Evolutionary conservation across 2,113 vertebrate genomes (phyloP).

Genomic region (Rhabdornis inornatus): DNA sequence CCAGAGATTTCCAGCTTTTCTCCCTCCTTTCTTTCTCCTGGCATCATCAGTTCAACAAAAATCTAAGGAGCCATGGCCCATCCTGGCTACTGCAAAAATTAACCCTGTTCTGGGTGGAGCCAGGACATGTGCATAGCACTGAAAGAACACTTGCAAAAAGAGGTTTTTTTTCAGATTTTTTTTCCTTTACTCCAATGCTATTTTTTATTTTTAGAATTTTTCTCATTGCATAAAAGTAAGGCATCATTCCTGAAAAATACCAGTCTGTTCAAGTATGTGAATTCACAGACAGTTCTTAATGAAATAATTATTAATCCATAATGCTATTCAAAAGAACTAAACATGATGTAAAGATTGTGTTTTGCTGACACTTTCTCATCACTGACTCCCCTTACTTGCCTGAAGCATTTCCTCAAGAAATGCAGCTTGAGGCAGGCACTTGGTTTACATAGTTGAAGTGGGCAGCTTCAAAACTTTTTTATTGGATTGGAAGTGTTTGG

Average conservation of each 20-base stretch:
- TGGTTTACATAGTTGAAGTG: not conserved
- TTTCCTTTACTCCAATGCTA: not conserved
- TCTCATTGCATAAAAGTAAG: not conserved
- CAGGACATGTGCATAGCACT: fast-evolving
- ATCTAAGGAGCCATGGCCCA: not conserved
- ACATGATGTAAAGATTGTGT: fast-evolving
- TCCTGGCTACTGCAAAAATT: not conserved
- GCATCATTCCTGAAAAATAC: not conserved
- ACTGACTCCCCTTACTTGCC: not conserved
- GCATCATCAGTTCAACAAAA: not conserved
- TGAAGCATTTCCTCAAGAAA: not conserved
- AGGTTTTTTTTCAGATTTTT: fast-evolving
- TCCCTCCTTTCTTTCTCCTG: not conserved
- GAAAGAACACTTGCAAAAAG: not conserved
- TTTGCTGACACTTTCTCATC: not conserved
- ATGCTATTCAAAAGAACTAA: not conserved
- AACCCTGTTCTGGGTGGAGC: not conserved
- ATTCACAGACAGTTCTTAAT: not conserved
- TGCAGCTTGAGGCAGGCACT: not conserved
- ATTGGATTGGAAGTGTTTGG: not conserved
- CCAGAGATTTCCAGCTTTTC: not conserved
- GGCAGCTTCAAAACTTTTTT: not conserved
- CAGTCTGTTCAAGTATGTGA: not conserved
- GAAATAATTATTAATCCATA: not conserved
- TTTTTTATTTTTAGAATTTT: not conserved